Evolutionary conservation across 2,113 vertebrate species (phyloP), one percentile per base, ranked within the genome.

Genomic region (Carassius auratus): DNA sequence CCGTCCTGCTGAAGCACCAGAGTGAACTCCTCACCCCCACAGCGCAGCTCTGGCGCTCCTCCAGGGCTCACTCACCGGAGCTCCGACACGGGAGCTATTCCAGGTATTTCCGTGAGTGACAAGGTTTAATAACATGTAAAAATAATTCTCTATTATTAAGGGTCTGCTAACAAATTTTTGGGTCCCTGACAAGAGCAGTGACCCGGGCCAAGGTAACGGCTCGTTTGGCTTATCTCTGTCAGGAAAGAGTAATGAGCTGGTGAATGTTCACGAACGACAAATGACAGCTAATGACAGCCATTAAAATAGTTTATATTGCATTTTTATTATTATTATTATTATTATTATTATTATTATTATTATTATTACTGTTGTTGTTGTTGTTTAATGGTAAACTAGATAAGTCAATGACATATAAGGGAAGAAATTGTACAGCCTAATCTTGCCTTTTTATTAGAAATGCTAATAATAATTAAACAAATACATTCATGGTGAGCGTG

Each of bases 51-150:
- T 94, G 94, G 93, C 91, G 84, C 85, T 78, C 30, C 13, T 93
- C 94, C 93, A 93, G 88, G 33, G 75, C 85, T 92, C 48, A 90
- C 92, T 93, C 92, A 91, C 88, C 92, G 90, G 79, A 86, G 88
- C 84, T 84, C 88, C 84, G 76, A 45, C 87, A 76, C 45, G 89
- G 90, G 89, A 93, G 91, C 89, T 91, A 95, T 95, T 91, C 89
- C 92, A 91, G 92, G 92, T 92, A 94, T 94, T 93, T 92, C 87
- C 83, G 87, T 93, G 93, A 95, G 89, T 94, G 94, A 94, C 93
- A 93, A 92, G 88, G 79, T 93, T 93, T 94, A 95, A 94, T 95
- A 93, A 94, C 89, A 91, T 92, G 91, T 90, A 88, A 87, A 92
- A 93, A 92, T 92, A 92, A 93, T 92, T 91, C 91, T 90, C 84